These are phyloP conservation scores for Catocala nupta DNA, from an alignment of 2,888 invertebrate species.

Conservation along the genomic window DNA sequence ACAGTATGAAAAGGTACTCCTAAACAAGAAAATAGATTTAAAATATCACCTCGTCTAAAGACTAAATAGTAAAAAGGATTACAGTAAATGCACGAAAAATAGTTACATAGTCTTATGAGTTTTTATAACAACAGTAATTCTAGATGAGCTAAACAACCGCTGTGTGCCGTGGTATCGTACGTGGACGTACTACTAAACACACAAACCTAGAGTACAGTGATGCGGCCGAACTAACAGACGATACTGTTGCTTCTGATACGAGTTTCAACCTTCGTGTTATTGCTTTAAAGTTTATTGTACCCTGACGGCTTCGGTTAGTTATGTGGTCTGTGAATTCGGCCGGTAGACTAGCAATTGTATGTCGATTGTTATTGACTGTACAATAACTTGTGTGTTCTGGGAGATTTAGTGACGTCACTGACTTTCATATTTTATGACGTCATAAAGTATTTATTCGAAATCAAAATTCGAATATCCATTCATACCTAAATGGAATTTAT, in stretches of 20 bases:
- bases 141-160: conserved; percentile 71
- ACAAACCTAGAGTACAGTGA: conserved; percentile 65
- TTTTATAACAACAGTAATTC: conserved; percentile 69
- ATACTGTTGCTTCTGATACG: conserved; percentile 13
- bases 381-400: conserved; percentile 13
- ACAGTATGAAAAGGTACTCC: conserved; percentile 72
- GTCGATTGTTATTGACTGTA: conserved; percentile 22
- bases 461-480: too few relatives aligned
- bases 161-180: conserved; percentile 64
- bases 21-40: conserved; percentile 78
- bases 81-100: conserved; percentile 87
- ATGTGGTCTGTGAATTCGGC: conserved; percentile 43
- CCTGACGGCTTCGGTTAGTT: conserved; percentile 21
- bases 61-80: conserved; percentile 82
- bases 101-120: conserved; percentile 80
- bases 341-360: conserved; percentile 49
- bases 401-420: neutral
- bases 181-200: conserved; percentile 62
- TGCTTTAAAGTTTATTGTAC: conserved; percentile 41
- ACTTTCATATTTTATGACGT: too few relatives aligned
- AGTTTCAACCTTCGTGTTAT: conserved; percentile 37
- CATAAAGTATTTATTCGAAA: too few relatives aligned
- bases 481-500: too few relatives aligned
- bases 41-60: conserved; percentile 83
- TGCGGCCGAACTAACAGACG: conserved; percentile 49